Percentiles rank a stretch among this genome's conserved stretches.
phyloP scores from a whole-genome alignment of 1,140 invertebrate species.

The Hetaerina americana region DNA sequence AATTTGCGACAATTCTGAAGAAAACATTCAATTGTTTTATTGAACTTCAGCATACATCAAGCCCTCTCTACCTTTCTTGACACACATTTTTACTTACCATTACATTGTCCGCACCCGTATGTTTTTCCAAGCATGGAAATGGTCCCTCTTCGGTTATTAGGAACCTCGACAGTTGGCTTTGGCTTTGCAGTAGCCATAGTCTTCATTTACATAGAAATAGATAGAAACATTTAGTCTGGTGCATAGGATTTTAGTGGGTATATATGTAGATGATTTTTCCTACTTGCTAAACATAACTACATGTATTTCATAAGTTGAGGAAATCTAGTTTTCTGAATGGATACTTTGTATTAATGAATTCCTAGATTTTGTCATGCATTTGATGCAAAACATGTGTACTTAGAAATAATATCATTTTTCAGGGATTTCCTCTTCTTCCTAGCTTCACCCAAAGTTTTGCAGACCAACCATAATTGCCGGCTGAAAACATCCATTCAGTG shows the following conservation, averaged over 20 bases:
- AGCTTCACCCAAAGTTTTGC: slow-evolving; percentile 42
- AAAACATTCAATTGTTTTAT: background rate
- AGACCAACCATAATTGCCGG: slow-evolving; percentile 57
- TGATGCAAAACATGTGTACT: background rate
- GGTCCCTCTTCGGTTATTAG: slow-evolving; percentile 35
- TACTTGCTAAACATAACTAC: too few relatives aligned
- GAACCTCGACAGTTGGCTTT: slow-evolving; percentile 33
- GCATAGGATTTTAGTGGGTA: too few relatives aligned
- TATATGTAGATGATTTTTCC: too few relatives aligned
- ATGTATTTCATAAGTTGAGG: too few relatives aligned
- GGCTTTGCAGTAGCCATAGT: slow-evolving; percentile 22
- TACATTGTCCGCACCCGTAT: slow-evolving; percentile 40
- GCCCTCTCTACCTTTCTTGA: background rate
- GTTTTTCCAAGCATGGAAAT: slow-evolving; percentile 44
- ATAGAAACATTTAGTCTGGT: too few relatives aligned
- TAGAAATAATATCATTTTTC: slow-evolving; percentile 25
- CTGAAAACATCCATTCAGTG: slow-evolving; percentile 67
- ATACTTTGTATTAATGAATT: background rate
- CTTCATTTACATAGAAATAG: slow-evolving; percentile 8
- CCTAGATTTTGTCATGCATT: background rate
- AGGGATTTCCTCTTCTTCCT: slow-evolving; percentile 60
- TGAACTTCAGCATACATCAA: background rate
- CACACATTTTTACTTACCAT: slow-evolving; percentile 25
- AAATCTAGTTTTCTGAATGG: too few relatives aligned
- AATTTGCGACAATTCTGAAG: too few relatives aligned